A percentile compares a stretch with the other conserved stretches of the same genome.
Conservation (phyloP, 2,888 invertebrate genomes). For the Ditula angustiorana region DNA sequence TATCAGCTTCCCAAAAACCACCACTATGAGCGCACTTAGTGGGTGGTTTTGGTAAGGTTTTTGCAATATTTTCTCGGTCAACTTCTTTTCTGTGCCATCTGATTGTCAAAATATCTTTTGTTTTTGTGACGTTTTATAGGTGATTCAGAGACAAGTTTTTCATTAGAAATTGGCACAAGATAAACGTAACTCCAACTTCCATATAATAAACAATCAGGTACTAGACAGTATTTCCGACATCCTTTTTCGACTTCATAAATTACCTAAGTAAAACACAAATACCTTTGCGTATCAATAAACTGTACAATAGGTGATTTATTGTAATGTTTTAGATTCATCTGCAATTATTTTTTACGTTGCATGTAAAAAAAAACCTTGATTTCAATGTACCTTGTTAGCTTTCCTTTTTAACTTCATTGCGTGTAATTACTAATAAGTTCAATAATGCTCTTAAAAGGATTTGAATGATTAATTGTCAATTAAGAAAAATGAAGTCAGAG, state of each 20-base stretch:
- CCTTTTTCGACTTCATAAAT: not conserved
- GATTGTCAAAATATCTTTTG: not conserved
- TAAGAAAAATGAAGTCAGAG: not conserved
- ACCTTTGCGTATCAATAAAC: not conserved
- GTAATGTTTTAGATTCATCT: not conserved
- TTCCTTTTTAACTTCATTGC: not conserved
- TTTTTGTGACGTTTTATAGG: not conserved
- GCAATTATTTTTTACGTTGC: not conserved
- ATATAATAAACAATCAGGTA: too few relatives aligned
- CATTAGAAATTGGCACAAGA: not conserved
- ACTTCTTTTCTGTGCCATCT: not conserved
- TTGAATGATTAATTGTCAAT: not conserved
- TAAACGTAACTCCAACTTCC: too few relatives aligned
- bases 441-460: not conserved
- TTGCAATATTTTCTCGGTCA: not conserved
- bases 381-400: not conserved
- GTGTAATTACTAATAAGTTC: not conserved
- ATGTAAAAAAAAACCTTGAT: not conserved
- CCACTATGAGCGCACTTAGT: not conserved
- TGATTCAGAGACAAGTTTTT: not conserved
- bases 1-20: not conserved
- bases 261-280: not conserved
- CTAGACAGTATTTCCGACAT: not conserved
- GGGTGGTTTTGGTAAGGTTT: not conserved
- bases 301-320: not conserved